Evolutionary conservation across 2,113 vertebrate genomes (phyloP), one percentile per base, ranked within the genome.

Genomic region (Cyanoderma ruficeps): DNA sequence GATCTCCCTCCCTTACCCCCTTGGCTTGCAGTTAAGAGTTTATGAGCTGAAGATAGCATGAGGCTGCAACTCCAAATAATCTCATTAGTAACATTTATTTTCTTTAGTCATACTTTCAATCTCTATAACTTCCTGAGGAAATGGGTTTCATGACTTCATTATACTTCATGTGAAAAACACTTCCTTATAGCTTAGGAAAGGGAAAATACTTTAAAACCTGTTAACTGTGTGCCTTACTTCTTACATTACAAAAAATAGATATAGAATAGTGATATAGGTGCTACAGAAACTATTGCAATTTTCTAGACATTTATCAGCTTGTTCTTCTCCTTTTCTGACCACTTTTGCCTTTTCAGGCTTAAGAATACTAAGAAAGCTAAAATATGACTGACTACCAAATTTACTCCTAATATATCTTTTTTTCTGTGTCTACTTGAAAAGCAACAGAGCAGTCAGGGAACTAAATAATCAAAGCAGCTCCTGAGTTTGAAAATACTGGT

Each of bases 61-160:
- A 74, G 31, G 55, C 18, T 19, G 7, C 92, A 87, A 10, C 50
- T 92, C 85, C 72, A 91, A 91, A 75, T 64, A 87, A 94, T 60
- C 85, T 96, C 61, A 64, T 91, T 89, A 93, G 28, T 49, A 75
- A 8, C 3, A 64, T 79, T 95, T 95, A 68, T 93, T 90, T 95
- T 94, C 79, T 69, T 88, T 65, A 83, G 61, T 85, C 46, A 72
- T 80, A 80, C n/a, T 94, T 97, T 88, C 7, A 6, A 44, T 69
- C 50, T 72, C 63, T 92, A 10, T 76, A 90, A 90, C 63, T 80
- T 94, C 82, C 90, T 80, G 25, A 44, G 55, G 67, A 94, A 97
- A 85, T 79, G 13, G 63, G 25, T 76, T 93, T 85, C 71, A 87
- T 61, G 5, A 69, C 41, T 79, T 87, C 46, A 90, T 74, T 83